A percentile compares a stretch with the other conserved stretches of the same genome.
Evolutionary conservation across 2,888 invertebrate genomes (phyloP).

Genomic region (Aphodius sticticus): DNA sequence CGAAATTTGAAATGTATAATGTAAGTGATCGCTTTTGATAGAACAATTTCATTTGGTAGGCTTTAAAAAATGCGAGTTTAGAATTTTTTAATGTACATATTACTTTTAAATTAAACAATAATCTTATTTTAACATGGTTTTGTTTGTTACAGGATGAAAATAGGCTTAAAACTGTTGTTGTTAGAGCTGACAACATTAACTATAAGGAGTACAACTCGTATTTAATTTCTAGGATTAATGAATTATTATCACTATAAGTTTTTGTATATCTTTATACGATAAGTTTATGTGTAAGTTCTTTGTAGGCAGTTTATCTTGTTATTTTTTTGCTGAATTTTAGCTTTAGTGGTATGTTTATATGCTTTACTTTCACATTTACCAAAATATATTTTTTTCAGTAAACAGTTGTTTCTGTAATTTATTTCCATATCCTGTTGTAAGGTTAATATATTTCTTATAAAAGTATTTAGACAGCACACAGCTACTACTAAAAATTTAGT

Average conservation of each 20-base stretch:
- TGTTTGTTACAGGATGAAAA: slow-evolving; percentile 75
- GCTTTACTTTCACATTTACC: slow-evolving; percentile 4
- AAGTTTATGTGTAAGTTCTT: slow-evolving; percentile 11
- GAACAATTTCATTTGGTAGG: background rate
- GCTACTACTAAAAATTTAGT: too few relatives aligned
- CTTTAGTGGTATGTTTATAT: background rate
- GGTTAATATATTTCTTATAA: too few relatives aligned
- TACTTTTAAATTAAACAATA: slow-evolving; percentile 13
- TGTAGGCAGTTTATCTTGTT: background rate
- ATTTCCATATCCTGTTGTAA: background rate
- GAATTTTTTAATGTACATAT: background rate
- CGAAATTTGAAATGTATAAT: slow-evolving; percentile 91
- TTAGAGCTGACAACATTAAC: slow-evolving; percentile 76
- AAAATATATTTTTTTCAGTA: background rate
- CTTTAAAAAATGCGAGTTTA: background rate
- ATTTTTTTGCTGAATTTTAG: background rate
- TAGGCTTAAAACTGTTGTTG: slow-evolving; percentile 78
- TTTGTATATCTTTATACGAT: background rate
- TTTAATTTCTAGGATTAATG: slow-evolving; percentile 61
- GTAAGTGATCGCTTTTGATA: slow-evolving; percentile 63
- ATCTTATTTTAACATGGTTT: slow-evolving; percentile 57
- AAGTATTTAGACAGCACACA: too few relatives aligned
- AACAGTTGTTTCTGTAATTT: background rate
- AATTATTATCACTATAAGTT: slow-evolving; percentile 33
- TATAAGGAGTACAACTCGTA: slow-evolving; percentile 78